A percentile compares a stretch with the other conserved stretches of the same genome.
These are phyloP conservation scores for Lates calcarifer DNA, from an alignment of 2,113 vertebrate genomes.

Conservation along the genomic window DNA sequence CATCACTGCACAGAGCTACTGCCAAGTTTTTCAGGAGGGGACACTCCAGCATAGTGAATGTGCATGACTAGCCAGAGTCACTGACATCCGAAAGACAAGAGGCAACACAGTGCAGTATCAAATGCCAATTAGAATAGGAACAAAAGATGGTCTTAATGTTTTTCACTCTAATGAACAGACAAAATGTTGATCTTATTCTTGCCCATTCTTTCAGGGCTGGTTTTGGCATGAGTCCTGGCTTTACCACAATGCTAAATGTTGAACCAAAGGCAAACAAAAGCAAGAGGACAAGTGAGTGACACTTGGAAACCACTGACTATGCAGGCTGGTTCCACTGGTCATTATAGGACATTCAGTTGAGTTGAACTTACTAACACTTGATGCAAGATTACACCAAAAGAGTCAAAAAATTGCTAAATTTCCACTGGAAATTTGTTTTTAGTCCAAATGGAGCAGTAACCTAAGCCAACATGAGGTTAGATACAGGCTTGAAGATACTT, in stretches of 20 bases:
- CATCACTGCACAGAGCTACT: slow-evolving; percentile 47
- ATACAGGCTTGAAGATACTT: background rate
- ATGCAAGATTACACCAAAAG: slow-evolving; percentile 37
- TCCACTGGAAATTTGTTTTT: background rate
- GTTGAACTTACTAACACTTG: slow-evolving; percentile 57
- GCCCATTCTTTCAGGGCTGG: slow-evolving; percentile 58
- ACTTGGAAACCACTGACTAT: slow-evolving; percentile 65
- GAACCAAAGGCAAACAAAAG: slow-evolving; percentile 71
- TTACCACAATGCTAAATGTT: slow-evolving; percentile 65
- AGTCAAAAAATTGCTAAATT: slow-evolving; percentile 10
- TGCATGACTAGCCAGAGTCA: slow-evolving; percentile 55
- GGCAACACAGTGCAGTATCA: slow-evolving; percentile 52
- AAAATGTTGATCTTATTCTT: slow-evolving; percentile 66
- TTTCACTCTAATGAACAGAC: slow-evolving; percentile 60
- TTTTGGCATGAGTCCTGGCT: slow-evolving; percentile 52
- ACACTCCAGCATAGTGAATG: slow-evolving; percentile 43
- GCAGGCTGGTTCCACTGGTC: slow-evolving; percentile 51
- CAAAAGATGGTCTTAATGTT: slow-evolving; percentile 61
- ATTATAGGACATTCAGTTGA: slow-evolving; percentile 52
- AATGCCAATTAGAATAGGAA: slow-evolving; percentile 67
- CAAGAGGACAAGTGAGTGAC: slow-evolving; percentile 68
- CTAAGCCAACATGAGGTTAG: background rate
- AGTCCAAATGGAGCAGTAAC: slow-evolving; percentile 32
- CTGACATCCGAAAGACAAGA: slow-evolving; percentile 53
- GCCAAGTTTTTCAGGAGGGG: slow-evolving; percentile 65